Base-by-base conservation (phyloP, 2,888 invertebrate species). In the Oeneis ivallda region DNA sequence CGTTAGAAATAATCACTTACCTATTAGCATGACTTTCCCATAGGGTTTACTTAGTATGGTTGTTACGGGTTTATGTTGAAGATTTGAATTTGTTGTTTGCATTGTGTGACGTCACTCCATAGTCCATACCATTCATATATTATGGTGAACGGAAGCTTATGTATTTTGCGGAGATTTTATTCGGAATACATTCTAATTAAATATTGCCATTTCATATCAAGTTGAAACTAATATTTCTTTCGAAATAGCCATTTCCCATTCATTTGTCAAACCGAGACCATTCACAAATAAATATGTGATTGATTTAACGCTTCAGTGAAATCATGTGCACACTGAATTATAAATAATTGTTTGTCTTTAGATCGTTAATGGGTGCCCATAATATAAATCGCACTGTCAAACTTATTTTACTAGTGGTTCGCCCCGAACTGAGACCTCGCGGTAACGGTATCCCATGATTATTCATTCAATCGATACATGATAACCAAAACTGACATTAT, bases 131-230 rank as follows among this genome's bases (percentile, higher is more conserved):
- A 80, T 81, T 15, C 45, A 49, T 66, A 60, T 70, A 75, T 76
- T 78, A 78, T 78, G 85, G 87, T 85, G 80, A 76, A 77, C 80
- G 84, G 82, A 76, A 65, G 61, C 41, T 57, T 49, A 52, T 80
- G 80, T 82, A 77, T 75, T 74, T 72, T 76, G 49, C 47, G 49
- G 59, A 15, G 45, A 45, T 13, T 49, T 15, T 37, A 34, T 59
- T 19, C 13, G 15, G 49, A 47, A 34, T 59, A 34, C 59, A 37
- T 47, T 47, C 3, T 47, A 8, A 39, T 32, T 10, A 37, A 34
- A 34, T 56, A 10, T 49, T 47, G 6, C 15, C 49, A 59, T 59
- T 17, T 49, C 61, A 61, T 61, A 41, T 26, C 50, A 6, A n/a
- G 26, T 45, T 37, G 1, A 15, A 61, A 52, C 60, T 60, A 52